Evolutionary conservation across 2,888 invertebrate species (phyloP).

Genomic region (Synanthedon formicaeformis): DNA sequence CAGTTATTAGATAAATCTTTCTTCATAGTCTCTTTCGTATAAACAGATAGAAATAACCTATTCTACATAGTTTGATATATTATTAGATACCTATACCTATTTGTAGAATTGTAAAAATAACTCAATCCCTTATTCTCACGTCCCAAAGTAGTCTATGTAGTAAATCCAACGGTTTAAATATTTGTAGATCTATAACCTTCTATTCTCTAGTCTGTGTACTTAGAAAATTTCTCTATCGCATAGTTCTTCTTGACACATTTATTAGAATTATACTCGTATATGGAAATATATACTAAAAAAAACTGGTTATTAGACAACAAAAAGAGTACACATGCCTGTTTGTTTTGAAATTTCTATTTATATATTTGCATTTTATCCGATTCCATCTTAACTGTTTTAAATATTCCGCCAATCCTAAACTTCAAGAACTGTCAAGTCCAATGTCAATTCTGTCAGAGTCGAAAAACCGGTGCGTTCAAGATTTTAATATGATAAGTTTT

Average conservation of each 20-base stretch:
- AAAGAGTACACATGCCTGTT: too few species aligned
- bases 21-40: constrained; percentile 9
- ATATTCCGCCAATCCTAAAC: too few species aligned
- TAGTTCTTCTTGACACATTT: not conserved
- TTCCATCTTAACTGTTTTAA: too few species aligned
- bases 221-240: not conserved
- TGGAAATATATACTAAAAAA: not conserved
- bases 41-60: constrained; percentile 20
- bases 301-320: not conserved
- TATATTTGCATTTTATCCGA: too few species aligned
- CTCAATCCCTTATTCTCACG: constrained; percentile 63
- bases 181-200: not conserved
- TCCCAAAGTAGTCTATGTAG: constrained; percentile 49
- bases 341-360: too few species aligned
- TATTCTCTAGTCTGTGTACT: not conserved
- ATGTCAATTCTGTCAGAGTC: too few species aligned
- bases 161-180: constrained; percentile 6
- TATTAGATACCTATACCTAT: constrained; percentile 15
- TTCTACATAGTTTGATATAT: constrained; percentile 36
- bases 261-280: not conserved
- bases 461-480: too few species aligned
- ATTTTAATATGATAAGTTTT: too few species aligned
- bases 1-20: constrained; percentile 21
- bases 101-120: constrained; percentile 54
- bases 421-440: too few species aligned